These are phyloP conservation scores for Balearica regulorum DNA, from an alignment of 2,797 vertebrate genomes.

Conservation along the genomic window DNA sequence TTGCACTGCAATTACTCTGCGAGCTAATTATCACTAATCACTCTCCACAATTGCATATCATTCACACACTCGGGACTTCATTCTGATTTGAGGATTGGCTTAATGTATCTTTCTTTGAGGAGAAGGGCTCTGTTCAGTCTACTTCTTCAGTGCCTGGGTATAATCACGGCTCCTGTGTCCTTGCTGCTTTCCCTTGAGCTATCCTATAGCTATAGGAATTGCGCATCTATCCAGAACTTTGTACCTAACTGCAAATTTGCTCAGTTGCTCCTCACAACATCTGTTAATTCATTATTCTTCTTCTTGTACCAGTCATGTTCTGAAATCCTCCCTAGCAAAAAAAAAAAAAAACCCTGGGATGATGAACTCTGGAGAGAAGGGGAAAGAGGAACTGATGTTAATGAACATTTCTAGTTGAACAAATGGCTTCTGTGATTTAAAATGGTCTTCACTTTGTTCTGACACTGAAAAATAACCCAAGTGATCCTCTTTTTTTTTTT, in stretches of 20 bases:
- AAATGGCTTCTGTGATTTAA: background rate
- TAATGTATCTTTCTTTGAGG: background rate
- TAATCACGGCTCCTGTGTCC: background rate
- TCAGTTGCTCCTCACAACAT: background rate
- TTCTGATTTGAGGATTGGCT: background rate
- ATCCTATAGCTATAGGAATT: background rate
- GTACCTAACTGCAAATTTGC: background rate
- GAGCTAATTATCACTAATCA: background rate
- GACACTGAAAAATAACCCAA: background rate
- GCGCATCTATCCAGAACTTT: background rate
- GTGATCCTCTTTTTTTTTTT: background rate
- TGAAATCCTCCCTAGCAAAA: background rate
- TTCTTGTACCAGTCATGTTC: background rate
- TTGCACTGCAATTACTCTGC: background rate
- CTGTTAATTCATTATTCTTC: background rate
- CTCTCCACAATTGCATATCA: background rate
- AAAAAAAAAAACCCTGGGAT: accelerated
- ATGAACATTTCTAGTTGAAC: background rate
- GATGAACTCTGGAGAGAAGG: background rate
- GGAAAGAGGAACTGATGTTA: background rate
- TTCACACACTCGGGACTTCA: background rate
- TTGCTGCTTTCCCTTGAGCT: background rate
- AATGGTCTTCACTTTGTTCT: background rate
- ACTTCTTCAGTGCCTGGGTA: background rate
- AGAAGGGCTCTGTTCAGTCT: background rate